Evolutionary conservation across 2,113 vertebrate genomes (phyloP), one percentile per base, ranked within the genome.

Genomic region (Corythaeola cristata): DNA sequence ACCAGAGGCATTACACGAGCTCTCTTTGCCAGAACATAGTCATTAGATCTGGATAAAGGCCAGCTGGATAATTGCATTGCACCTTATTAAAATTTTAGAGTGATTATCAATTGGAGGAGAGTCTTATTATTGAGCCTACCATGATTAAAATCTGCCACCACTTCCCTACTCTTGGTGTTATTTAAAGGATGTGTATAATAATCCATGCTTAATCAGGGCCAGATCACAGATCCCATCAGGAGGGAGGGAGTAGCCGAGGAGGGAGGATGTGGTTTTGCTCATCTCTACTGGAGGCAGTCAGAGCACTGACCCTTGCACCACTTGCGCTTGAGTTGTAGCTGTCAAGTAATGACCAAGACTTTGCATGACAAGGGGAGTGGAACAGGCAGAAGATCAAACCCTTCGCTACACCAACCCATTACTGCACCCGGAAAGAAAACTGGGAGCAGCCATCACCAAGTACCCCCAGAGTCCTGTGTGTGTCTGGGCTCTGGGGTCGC

Each of bases 31-130:
- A 68, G 63, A 59, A 39, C 11, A n/a, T 8, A 76, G 59, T 53
- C 32, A 39, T 47, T 80, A 94, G 28, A n/a, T 49, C 30, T 88
- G 53, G 69, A 85, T 49, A 64, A 80, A 85, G 53, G 52, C 74
- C 90, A 96, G 26, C 10, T 80, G 26, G 30, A 52, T 76, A 87
- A 73, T 88, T 90, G 45, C n/a, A 68, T 33, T 73, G 32, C 32
- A 32, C 47, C 47, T 80, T 66, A 90, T 83, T 79, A 90, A 92
- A 86, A 84, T 76, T 87, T 69, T 79, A 80, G 30, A 76, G 44
- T 2, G 2, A 63, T 64, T 64, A 44, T 47, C 41, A 88, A 5
- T 22, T 59, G 27, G 35, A 88, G 26, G 3, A 3, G 1, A 62
- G 6, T 17, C 58, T 82, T 15, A 2, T 74, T 94, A 87, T 49